Evolutionary conservation across 2,797 vertebrate genomes (phyloP).

Genomic region (Enteromius unitaeniatus): DNA sequence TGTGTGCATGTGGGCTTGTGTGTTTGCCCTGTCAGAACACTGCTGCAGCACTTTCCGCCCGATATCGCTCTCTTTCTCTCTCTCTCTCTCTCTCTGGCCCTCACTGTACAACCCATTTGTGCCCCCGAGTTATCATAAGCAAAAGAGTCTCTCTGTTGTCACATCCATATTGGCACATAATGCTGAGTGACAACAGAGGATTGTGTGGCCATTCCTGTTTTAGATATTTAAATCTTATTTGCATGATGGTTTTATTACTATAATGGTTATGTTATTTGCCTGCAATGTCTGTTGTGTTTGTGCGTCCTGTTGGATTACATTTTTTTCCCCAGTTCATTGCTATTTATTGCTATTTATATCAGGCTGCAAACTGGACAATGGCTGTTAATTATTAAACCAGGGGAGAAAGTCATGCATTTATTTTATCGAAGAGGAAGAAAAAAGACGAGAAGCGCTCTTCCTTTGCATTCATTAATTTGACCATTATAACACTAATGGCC

Average conservation of each 20-base stretch:
- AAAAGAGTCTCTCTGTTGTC: slow-evolving; percentile 65
- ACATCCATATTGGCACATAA: background rate
- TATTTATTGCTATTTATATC: slow-evolving; percentile 42
- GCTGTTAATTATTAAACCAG: slow-evolving; percentile 70
- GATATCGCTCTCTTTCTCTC: slow-evolving; percentile 52
- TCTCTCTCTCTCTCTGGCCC: slow-evolving; percentile 18
- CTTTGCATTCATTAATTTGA: slow-evolving; percentile 7
- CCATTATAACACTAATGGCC: slow-evolving; percentile 36
- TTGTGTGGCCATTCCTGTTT: slow-evolving; percentile 39
- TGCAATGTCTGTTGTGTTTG: background rate
- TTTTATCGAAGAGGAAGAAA: slow-evolving; percentile 49
- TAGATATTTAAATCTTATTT: slow-evolving; percentile 6
- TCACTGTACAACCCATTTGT: slow-evolving; percentile 22
- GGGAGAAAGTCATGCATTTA: slow-evolving; percentile 1
- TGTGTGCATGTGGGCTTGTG: slow-evolving; percentile 67
- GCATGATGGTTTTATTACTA: background rate
- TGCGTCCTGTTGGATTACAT: background rate
- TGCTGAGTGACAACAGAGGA: background rate
- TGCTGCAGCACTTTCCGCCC: slow-evolving; percentile 59
- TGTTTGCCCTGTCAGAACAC: slow-evolving; percentile 58
- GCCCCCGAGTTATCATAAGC: slow-evolving; percentile 36
- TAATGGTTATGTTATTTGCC: background rate
- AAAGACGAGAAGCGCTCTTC: slow-evolving; percentile 43
- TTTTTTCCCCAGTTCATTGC: background rate
- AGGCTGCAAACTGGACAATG: slow-evolving; percentile 47